Base-by-base conservation (phyloP, 2,113 vertebrate species). In the Numenius arquata region DNA sequence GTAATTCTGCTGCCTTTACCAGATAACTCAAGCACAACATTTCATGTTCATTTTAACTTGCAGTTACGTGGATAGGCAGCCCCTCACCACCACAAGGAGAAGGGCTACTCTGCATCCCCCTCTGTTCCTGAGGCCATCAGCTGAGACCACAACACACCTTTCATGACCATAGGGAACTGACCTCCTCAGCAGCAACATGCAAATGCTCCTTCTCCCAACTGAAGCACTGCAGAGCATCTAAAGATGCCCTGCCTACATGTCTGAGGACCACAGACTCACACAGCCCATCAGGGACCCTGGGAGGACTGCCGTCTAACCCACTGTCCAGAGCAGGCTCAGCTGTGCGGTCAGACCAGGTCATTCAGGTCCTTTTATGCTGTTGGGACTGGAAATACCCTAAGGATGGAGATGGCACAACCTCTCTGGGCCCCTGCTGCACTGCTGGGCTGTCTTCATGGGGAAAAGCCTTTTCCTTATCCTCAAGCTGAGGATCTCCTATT, bases 291-390 rank as follows among this genome's bases (percentile, higher is more conserved):
- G 22, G 11, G 21, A 66, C 21, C 52, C 36, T 53, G 41, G 38
- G 18, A 74, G 30, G 34, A 36, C 30, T 48, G 14, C 30, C 62
- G 12, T 29, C 27, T 27, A 77, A 27, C 3, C 2, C 12, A 7
- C 18, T 86, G 26, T 8, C 22, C 14, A 36, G 14, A 79, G 36
- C 12, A 56, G 40, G 16, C 11, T 73, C 76, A 73, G 36, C 20
- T 1, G 0, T 38, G 22, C 8, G 4, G 16, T 79, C 32, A 38
- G 43, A 71, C 22, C 5, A 68, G 8, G 7, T 38, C 4, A 1
- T 13, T 48, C 12, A 45, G 18, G 66, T 19, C 3, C 40, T 84
- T 71, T 77, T 48, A 11, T 61, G 9, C 9, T 32, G 0, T 16
- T n/a, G 20, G 21, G 34, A 27, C 23, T 66, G 25, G 27, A 30